phyloP scores from a whole-genome alignment of 2,797 vertebrate genomes.

The Parauchenoglanis punctatus region DNA sequence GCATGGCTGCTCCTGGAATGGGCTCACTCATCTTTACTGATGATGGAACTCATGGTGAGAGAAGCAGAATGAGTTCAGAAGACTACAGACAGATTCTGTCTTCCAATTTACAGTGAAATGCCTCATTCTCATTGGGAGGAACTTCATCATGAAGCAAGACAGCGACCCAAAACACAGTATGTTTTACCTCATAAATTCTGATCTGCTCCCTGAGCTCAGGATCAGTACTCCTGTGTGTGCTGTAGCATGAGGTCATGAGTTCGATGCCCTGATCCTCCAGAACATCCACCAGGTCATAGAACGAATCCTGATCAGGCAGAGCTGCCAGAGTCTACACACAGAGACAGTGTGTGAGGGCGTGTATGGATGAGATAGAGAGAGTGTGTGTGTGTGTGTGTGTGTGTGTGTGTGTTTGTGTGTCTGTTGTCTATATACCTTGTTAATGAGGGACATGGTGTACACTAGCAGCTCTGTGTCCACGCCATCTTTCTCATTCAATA shows the following conservation, averaged over 20 bases:
- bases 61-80: neutral
- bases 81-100: neutral
- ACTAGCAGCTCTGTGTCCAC: constrained; percentile 93
- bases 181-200: constrained; percentile 91
- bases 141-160: neutral
- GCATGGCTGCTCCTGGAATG: neutral
- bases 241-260: constrained; percentile 83
- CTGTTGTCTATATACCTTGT: constrained; percentile 81
- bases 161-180: neutral
- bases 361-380: neutral
- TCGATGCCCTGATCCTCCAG: constrained; percentile 94
- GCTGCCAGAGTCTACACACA: constrained; percentile 82
- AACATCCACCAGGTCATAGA: constrained; percentile 92
- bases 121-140: neutral
- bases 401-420: constrained; percentile 23
- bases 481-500: constrained; percentile 92
- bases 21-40: neutral
- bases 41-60: neutral
- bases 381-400: neutral
- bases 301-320: constrained; percentile 93
- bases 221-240: constrained; percentile 89
- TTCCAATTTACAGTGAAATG: no score
- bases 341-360: neutral
- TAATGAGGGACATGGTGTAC: constrained; percentile 92
- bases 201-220: constrained; percentile 93